Conservation (phyloP, 2,888 invertebrate species). For the Tetranychus piercei region DNA sequence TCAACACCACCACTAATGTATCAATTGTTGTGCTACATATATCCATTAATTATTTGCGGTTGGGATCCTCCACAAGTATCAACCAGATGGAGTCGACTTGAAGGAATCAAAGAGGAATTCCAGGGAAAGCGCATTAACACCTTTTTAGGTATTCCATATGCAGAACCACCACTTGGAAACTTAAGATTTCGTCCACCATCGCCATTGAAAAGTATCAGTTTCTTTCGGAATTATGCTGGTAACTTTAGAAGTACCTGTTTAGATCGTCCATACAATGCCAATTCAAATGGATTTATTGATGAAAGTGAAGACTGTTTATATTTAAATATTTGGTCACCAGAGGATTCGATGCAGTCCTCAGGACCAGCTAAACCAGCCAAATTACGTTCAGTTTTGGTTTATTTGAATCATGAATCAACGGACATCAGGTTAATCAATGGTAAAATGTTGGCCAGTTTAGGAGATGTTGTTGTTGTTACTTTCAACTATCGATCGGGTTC, state of each 20-base stretch:
- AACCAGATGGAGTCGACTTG: conserved; percentile 1
- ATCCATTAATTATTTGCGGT: conserved; percentile 2
- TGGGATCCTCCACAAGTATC: neutral
- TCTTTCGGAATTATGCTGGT: neutral
- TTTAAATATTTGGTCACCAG: conserved; percentile 3
- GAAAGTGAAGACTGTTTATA: conserved; percentile 8
- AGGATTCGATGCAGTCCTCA: neutral
- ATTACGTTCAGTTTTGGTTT: neutral
- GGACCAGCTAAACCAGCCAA: neutral
- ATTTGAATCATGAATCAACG: neutral
- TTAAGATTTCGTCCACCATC: neutral
- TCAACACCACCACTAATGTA: neutral
- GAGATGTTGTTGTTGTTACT: neutral
- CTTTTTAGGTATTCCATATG: conserved; percentile 5
- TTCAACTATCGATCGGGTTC: conserved; percentile 6
- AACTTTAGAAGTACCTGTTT: neutral
- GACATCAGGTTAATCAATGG: neutral
- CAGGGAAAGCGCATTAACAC: neutral
- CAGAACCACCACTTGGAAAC: neutral
- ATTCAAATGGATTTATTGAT: conserved; percentile 1
- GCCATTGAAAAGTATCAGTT: neutral
- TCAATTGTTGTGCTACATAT: neutral
- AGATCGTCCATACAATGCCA: neutral
- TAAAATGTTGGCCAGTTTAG: conserved; percentile 4
- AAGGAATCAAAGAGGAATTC: neutral